Percentiles rank a stretch among this genome's conserved stretches.
These are phyloP conservation scores for Ophraella communa DNA, from an alignment of 2,888 invertebrate species.

Conservation along the genomic window DNA sequence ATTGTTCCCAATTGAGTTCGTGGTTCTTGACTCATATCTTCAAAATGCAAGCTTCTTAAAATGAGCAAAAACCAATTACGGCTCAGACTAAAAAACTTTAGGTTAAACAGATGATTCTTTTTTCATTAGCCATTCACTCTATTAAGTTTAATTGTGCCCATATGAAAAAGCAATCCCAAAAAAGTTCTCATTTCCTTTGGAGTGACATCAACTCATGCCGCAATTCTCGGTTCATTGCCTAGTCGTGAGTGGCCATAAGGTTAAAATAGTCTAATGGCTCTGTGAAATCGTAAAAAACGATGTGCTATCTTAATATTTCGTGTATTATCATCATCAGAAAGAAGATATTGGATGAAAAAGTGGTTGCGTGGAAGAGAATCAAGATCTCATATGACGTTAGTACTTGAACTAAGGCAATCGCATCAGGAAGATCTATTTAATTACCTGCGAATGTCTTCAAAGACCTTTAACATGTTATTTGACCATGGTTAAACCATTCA, in stretches of 20 bases:
- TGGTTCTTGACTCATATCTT: slow-evolving; percentile 34
- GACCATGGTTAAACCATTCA: too few species aligned
- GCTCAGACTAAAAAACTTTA: slow-evolving; percentile 46
- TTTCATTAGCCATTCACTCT: slow-evolving; percentile 54
- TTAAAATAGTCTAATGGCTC: slow-evolving; percentile 21
- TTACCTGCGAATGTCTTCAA: too few species aligned
- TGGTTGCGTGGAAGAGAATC: too few species aligned
- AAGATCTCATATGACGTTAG: too few species aligned
- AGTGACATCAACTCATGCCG: slow-evolving; percentile 46
- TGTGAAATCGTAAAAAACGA: too few species aligned
- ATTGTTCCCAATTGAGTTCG: slow-evolving; percentile 48
- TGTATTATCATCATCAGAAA: too few species aligned
- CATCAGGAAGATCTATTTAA: too few species aligned
- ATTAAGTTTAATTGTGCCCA: slow-evolving; percentile 50
- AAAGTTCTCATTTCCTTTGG: slow-evolving; percentile 47
- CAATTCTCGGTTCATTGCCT: slow-evolving; percentile 40
- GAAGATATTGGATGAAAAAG: too few species aligned
- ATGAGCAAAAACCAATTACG: slow-evolving; percentile 51
- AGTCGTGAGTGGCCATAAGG: not conserved
- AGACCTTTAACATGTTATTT: too few species aligned
- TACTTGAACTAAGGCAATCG: too few species aligned
- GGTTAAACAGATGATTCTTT: slow-evolving; percentile 35
- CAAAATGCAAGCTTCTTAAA: slow-evolving; percentile 51
- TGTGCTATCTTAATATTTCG: too few species aligned
- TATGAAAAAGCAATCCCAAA: slow-evolving; percentile 54